Conservation (phyloP, 2,888 invertebrate genomes). For the Pseudococcus jackbeardsleyi region DNA sequence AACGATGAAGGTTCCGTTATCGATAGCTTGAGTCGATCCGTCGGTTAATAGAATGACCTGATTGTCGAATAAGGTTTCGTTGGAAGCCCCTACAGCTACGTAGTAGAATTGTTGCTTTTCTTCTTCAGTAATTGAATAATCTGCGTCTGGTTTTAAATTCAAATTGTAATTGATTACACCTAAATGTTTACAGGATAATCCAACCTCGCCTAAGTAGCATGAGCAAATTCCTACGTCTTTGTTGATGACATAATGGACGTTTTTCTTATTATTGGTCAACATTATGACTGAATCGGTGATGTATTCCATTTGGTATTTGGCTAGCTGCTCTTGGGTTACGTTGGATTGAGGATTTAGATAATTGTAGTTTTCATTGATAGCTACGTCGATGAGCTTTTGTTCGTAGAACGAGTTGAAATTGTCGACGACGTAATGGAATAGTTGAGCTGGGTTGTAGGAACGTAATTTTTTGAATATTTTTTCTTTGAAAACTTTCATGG, state of each 20-base stretch:
- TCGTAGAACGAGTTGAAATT: constrained; percentile 37
- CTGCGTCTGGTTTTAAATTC: background rate
- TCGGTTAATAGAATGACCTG: background rate
- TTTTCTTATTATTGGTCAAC: constrained; percentile 36
- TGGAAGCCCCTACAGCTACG: constrained; percentile 21
- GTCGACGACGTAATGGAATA: constrained; percentile 44
- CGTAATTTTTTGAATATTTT: constrained; percentile 56
- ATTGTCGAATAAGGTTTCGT: background rate
- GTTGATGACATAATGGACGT: constrained; percentile 39
- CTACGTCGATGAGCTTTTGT: constrained; percentile 29
- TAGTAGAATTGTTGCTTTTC: constrained; percentile 47
- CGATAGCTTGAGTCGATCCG: background rate
- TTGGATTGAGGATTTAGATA: constrained; percentile 19
- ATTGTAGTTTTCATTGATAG: constrained; percentile 32
- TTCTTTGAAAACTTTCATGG: constrained; percentile 60
- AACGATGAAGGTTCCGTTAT: background rate
- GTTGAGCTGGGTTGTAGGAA: constrained; percentile 58
- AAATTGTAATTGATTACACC: constrained; percentile 12
- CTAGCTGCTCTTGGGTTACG: constrained; percentile 6
- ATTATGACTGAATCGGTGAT: constrained; percentile 45
- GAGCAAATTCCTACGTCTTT: constrained; percentile 52
- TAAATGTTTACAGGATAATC: constrained; percentile 39
- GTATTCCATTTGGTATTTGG: constrained; percentile 49
- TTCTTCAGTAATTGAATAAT: constrained; percentile 20
- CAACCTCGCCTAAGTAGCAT: constrained; percentile 54